A percentile compares a stretch with the other conserved stretches of the same genome.
These are phyloP conservation scores for Misgurnus anguillicaudatus DNA, from an alignment of 2,113 vertebrate species.

Conservation along the genomic window DNA sequence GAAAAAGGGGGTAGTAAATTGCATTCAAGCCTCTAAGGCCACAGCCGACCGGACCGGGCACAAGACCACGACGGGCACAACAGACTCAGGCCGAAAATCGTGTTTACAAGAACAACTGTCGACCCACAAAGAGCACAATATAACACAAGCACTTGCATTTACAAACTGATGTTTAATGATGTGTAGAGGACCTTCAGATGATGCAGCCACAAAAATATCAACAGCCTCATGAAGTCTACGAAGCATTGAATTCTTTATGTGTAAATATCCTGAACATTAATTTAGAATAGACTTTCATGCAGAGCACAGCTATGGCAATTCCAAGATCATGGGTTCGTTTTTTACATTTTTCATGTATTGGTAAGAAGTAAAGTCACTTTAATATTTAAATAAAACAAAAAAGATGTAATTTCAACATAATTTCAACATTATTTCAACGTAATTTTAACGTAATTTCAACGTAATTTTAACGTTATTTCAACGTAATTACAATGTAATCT, in stretches of 20 bases:
- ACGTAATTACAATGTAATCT: no score
- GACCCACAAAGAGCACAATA: not conserved
- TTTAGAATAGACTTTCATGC: not conserved
- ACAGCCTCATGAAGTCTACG: no score
- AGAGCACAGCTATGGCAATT: not conserved
- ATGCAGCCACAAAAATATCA: not conserved
- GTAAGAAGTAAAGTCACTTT: not conserved
- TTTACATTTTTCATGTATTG: not conserved
- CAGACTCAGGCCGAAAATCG: not conserved
- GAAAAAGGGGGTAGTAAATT: conserved; percentile 81
- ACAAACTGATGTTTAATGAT: not conserved
- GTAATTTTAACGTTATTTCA: no score
- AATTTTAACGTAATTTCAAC: no score
- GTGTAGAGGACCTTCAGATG: not conserved
- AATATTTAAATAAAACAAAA: no score
- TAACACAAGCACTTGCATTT: not conserved
- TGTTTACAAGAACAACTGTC: conserved; percentile 31
- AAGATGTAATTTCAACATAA: no score
- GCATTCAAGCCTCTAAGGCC: conserved; percentile 73
- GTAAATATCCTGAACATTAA: no score
- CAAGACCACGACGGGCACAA: conserved; percentile 36
- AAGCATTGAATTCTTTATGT: no score
- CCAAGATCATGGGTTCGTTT: not conserved
- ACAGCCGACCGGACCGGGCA: conserved; percentile 52
- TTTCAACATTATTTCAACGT: no score